Conservation (phyloP, 2,113 vertebrate genomes). For the Vicugna pacos region DNA sequence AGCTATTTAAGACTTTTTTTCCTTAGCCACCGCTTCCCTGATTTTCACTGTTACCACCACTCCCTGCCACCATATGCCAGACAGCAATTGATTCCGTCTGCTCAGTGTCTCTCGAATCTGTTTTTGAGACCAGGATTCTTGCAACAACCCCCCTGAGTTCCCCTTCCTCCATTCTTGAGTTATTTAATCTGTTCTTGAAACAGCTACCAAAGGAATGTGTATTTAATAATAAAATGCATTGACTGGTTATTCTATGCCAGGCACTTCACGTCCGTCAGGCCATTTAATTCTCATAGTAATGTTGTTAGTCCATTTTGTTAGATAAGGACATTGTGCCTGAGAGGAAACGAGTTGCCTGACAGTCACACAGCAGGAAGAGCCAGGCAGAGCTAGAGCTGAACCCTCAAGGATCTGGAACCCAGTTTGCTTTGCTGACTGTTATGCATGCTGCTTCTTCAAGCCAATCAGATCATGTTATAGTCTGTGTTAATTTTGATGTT, state of each 20-base stretch:
- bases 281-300: not conserved
- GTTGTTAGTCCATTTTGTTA: slow-evolving; percentile 13
- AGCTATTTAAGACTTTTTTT: not conserved
- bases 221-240: not conserved
- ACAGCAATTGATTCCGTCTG: not conserved
- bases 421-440: not conserved
- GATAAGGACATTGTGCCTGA: not conserved
- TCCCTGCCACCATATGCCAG: no score
- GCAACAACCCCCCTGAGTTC: not conserved
- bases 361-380: not conserved
- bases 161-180: not conserved
- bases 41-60: no score
- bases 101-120: not conserved
- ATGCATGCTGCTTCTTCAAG: not conserved
- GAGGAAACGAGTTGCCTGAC: not conserved
- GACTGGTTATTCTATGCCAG: not conserved
- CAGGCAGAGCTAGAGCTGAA: not conserved
- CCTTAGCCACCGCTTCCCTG: not conserved
- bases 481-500: slow-evolving; percentile 35
- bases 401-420: not conserved
- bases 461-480: not conserved
- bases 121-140: not conserved
- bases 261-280: not conserved
- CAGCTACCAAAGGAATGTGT: not conserved
- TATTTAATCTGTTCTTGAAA: not conserved